Conservation (phyloP, 1,140 invertebrate genomes). For the Drosophila azteca region DNA sequence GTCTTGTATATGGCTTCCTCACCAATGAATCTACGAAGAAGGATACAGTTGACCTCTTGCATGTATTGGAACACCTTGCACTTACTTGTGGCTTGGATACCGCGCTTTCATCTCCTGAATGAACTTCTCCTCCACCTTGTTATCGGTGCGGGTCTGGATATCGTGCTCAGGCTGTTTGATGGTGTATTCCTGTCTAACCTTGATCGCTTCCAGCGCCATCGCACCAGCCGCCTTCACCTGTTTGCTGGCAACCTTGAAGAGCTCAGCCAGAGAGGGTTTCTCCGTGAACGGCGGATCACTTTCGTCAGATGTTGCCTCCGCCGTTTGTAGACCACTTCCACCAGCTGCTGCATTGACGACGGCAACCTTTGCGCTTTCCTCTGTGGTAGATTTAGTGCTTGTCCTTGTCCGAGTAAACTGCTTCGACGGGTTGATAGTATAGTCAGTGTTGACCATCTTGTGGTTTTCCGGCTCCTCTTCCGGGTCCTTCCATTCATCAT, state of each 20-base stretch:
- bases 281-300: background rate
- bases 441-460: slow-evolving; percentile 55
- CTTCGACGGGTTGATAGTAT: slow-evolving; percentile 50
- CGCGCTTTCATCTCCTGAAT: slow-evolving; percentile 30
- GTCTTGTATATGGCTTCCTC: slow-evolving; percentile 91
- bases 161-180: slow-evolving; percentile 28
- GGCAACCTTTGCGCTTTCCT: too few relatives aligned
- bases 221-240: slow-evolving; percentile 34
- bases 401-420: slow-evolving; percentile 6
- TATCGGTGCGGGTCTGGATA: slow-evolving; percentile 23
- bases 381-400: too few relatives aligned
- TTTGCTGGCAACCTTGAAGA: slow-evolving; percentile 28
- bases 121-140: slow-evolving; percentile 44
- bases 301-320: too few relatives aligned
- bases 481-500: too few relatives aligned
- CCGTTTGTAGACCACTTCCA: too few relatives aligned
- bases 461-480: background rate
- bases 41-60: background rate
- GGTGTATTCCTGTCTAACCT: slow-evolving; percentile 5
- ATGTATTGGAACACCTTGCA: background rate
- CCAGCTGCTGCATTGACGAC: too few relatives aligned
- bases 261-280: slow-evolving; percentile 12
- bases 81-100: slow-evolving; percentile 62
- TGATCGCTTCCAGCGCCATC: slow-evolving; percentile 27
- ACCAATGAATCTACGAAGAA: slow-evolving; percentile 94